phyloP scores from a whole-genome alignment of 2,888 invertebrate species.

The Microchrysa polita region DNA sequence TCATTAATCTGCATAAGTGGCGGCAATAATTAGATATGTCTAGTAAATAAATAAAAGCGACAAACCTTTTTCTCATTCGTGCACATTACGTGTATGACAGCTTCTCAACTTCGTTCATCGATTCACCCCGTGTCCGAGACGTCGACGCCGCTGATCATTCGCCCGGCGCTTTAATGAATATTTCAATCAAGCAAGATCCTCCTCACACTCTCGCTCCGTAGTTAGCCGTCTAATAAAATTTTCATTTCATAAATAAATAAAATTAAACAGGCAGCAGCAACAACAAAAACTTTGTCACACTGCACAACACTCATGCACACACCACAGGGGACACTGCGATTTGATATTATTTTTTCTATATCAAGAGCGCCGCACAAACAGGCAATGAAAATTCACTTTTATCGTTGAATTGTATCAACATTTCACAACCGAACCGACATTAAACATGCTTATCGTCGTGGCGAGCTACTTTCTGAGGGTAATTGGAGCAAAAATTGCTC shows the following conservation, averaged over 20 bases:
- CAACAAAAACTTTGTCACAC: conserved; percentile 12
- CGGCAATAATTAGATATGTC: too few relatives aligned
- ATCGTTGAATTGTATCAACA: not conserved
- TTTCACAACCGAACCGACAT: not conserved
- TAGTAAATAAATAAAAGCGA: too few relatives aligned
- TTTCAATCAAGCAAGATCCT: conserved; percentile 23
- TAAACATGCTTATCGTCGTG: conserved; percentile 1
- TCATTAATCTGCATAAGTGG: too few relatives aligned
- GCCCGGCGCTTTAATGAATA: conserved; percentile 41
- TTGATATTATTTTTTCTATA: too few relatives aligned
- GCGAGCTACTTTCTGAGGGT: not conserved
- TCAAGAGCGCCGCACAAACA: conserved; percentile 12
- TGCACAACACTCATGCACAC: conserved; percentile 21
- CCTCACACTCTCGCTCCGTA: not conserved
- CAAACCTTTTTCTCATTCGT: too few relatives aligned
- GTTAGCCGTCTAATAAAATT: not conserved
- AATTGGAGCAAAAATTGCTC: not conserved
- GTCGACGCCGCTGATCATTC: conserved; percentile 31
- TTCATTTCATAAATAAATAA: conserved; percentile 26
- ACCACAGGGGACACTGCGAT: not conserved
- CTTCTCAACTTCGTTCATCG: not conserved
- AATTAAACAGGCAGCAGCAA: not conserved
- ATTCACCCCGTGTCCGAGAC: not conserved
- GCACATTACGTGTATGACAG: too few relatives aligned
- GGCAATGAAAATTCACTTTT: not conserved